Evolutionary conservation across 2,888 invertebrate genomes (phyloP), one percentile per base, ranked within the genome.

Genomic region (Globia sparganii): DNA sequence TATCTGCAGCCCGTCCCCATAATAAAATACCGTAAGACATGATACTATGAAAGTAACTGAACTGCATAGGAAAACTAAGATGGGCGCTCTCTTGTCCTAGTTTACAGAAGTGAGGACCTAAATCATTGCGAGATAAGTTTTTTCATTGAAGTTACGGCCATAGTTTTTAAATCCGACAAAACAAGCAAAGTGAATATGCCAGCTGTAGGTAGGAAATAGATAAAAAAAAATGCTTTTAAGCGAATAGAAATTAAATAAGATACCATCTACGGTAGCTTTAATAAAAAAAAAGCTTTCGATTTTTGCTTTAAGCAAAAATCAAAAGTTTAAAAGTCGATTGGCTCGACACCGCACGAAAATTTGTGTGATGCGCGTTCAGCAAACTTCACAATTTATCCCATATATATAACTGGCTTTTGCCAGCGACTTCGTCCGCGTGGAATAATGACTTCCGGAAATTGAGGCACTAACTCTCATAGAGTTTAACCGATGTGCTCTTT

Each of bases 31-130:
- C n/a, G n/a, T n/a, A n/a, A n/a, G n/a, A n/a, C n/a, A n/a, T n/a
- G n/a, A n/a, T n/a, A n/a, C n/a, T n/a, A n/a, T n/a, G n/a, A n/a
- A n/a, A n/a, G n/a, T n/a, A n/a, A n/a, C n/a, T n/a, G n/a, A n/a
- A n/a, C 13, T 68, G 31, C 67, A 58, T 43, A 72, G 9, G 34
- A 69, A 67, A 58, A 46, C 62, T 25, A 28, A 68, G 31, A 21
- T 11, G 34, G 21, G 64, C 34, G 34, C 21, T 46, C 25, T 28
- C 46, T 53, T 67, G 31, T 66, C 15, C 28, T 25, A 37, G 40
- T 40, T 15, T 31, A 66, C 9, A 25, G 18, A 37, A 40, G 49
- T 49, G 31, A 9, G 31, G 15, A 31, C 25, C 15, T 46, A 46
- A 46, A 25, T 46, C 2, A 46, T 8, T 61, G 59, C 31, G 31